phyloP scores from a whole-genome alignment of 2,888 invertebrate species.

The Scaptomyza cyrtandrae region DNA sequence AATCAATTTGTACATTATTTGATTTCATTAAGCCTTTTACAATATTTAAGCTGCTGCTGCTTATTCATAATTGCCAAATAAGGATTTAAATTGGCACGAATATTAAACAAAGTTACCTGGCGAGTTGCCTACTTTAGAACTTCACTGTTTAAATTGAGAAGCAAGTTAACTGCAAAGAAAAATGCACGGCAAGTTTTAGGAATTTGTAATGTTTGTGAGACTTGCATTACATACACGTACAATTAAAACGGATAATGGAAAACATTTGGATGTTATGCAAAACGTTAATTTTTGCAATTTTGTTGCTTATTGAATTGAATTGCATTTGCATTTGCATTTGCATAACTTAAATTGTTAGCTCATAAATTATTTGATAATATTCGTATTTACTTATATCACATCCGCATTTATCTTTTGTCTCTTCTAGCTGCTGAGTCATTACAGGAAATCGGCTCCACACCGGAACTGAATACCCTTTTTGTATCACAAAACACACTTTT shows the following conservation, averaged over 20 bases:
- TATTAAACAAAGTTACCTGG: not conserved
- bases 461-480: not conserved
- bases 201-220: constrained; percentile 19
- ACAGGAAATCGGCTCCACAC: not conserved
- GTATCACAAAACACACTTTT: no score
- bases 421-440: not conserved
- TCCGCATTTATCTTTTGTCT: not conserved
- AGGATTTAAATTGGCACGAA: not conserved
- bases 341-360: constrained; percentile 23
- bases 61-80: not conserved
- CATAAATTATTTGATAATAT: constrained; percentile 3
- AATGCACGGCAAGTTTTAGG: constrained; percentile 4
- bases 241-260: constrained; percentile 21
- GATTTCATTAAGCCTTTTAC: not conserved
- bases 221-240: constrained; percentile 7
- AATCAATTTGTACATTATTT: no score
- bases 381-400: not conserved
- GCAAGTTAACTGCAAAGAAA: not conserved
- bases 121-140: not conserved
- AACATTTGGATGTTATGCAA: constrained; percentile 10
- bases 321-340: constrained; percentile 36
- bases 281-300: not conserved
- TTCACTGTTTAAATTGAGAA: constrained; percentile 2
- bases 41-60: not conserved
- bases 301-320: not conserved